Evolutionary conservation across 2,113 vertebrate genomes (phyloP).

Genomic region (Heloderma charlesbogerti): DNA sequence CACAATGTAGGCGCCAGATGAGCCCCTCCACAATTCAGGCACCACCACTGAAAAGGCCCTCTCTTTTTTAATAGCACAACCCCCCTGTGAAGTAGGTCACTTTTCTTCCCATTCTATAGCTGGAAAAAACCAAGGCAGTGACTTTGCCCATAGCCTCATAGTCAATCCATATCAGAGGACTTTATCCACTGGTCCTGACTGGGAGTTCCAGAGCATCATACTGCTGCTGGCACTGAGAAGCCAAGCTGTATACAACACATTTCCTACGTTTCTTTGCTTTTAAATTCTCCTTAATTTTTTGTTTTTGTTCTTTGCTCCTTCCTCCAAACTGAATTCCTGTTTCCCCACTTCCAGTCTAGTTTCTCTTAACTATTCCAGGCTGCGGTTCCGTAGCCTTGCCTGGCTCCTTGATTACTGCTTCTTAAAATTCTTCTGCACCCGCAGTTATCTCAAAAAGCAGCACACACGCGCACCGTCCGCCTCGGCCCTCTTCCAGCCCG

Average conservation of each 20-base stretch:
- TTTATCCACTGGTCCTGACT: accelerated
- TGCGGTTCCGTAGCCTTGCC: slow-evolving; percentile 39
- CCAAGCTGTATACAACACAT: not conserved
- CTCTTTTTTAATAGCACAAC: not conserved
- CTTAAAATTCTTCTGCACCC: slow-evolving; percentile 72
- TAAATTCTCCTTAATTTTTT: not conserved
- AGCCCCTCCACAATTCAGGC: no score
- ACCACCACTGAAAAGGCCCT: not conserved
- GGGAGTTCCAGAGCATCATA: not conserved
- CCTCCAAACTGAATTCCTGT: slow-evolving; percentile 19
- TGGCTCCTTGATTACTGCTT: slow-evolving; percentile 61
- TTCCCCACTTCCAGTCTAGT: slow-evolving; percentile 39
- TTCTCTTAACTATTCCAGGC: slow-evolving; percentile 52
- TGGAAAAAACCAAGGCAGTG: not conserved
- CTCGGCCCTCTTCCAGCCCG: slow-evolving; percentile 21
- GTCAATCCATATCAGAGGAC: no score
- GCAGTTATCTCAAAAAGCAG: slow-evolving; percentile 50
- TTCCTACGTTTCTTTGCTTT: not conserved
- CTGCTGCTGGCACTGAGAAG: slow-evolving; percentile 1
- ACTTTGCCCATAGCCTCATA: no score
- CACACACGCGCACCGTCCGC: slow-evolving; percentile 52
- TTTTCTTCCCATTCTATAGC: not conserved
- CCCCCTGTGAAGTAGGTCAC: not conserved
- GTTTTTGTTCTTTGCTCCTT: not conserved
- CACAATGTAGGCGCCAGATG: no score